Evolutionary conservation across 2,888 invertebrate genomes (phyloP).

Genomic region (Meghimatium bilineatum): DNA sequence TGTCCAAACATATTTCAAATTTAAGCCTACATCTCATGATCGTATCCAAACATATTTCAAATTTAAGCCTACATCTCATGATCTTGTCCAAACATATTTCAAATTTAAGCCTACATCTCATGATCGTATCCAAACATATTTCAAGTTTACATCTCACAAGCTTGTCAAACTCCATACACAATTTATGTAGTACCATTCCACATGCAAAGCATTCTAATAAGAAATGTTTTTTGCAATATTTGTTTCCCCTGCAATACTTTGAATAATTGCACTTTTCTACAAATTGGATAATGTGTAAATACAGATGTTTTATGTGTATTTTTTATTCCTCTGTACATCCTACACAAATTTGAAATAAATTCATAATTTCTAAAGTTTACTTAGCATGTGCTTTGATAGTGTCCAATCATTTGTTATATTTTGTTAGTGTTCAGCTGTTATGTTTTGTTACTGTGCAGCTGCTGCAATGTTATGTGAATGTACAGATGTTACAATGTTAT

Average conservation of each 20-base stretch:
- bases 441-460: neutral
- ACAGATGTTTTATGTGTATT: constrained; percentile 15
- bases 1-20: too few species aligned
- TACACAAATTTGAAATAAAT: neutral
- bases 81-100: too few species aligned
- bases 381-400: neutral
- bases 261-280: neutral
- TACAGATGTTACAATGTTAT: too few species aligned
- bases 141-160: too few species aligned
- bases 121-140: too few species aligned
- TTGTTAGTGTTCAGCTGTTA: neutral
- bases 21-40: too few species aligned
- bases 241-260: neutral
- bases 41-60: too few species aligned
- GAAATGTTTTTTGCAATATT: neutral
- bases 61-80: too few species aligned
- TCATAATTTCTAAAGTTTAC: constrained; percentile 9
- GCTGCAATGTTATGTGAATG: too few species aligned
- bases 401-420: too few species aligned
- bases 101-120: too few species aligned
- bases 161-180: too few species aligned
- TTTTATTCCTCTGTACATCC: constrained; percentile 10
- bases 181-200: neutral
- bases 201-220: neutral
- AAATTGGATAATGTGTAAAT: neutral